phyloP scores from a whole-genome alignment of 2,888 invertebrate genomes.

The Pomacea canaliculata region DNA sequence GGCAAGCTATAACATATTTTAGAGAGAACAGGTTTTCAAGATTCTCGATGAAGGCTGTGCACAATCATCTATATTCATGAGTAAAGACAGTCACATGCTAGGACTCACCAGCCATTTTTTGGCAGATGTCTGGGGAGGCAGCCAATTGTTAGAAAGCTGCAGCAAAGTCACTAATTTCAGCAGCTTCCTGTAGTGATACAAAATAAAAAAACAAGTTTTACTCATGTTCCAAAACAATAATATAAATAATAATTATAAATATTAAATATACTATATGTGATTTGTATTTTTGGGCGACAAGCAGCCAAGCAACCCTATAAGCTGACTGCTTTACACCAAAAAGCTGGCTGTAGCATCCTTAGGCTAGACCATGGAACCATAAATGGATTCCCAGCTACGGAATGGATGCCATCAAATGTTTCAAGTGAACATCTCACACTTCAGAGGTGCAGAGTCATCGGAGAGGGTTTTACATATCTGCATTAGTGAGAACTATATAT shows the following conservation, averaged over 20 bases:
- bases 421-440: too few relatives aligned
- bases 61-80: too few relatives aligned
- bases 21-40: too few relatives aligned
- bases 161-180: slow-evolving; percentile 27
- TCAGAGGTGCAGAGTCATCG: too few relatives aligned
- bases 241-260: background rate
- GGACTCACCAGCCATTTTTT: slow-evolving; percentile 41
- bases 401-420: slow-evolving; percentile 9
- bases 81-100: too few relatives aligned
- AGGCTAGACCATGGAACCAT: slow-evolving; percentile 18
- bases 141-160: slow-evolving; percentile 2
- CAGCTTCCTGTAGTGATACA: slow-evolving; percentile 32
- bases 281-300: background rate
- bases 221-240: background rate
- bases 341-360: slow-evolving; percentile 17
- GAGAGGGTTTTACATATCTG: too few relatives aligned
- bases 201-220: slow-evolving; percentile 1
- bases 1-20: too few relatives aligned
- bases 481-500: too few relatives aligned
- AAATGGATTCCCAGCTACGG: slow-evolving; percentile 4
- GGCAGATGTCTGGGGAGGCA: slow-evolving; percentile 39
- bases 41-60: too few relatives aligned
- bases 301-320: background rate
- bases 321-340: slow-evolving; percentile 15
- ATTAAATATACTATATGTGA: background rate